phyloP scores from a whole-genome alignment of 2,113 vertebrate genomes.

The Telmatochromis bifrenatus region DNA sequence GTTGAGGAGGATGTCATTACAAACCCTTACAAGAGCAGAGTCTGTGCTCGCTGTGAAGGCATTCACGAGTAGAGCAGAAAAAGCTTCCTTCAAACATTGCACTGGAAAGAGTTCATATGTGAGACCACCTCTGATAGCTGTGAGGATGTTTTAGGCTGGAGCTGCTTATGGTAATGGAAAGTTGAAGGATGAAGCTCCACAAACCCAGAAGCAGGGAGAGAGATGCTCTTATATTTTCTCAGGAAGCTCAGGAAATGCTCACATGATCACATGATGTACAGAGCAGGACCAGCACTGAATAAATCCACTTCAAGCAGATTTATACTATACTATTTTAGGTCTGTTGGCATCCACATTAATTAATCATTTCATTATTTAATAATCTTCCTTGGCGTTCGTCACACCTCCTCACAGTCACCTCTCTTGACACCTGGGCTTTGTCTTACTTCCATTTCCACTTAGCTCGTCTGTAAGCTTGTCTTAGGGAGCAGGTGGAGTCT shows the following conservation, averaged over 20 bases:
- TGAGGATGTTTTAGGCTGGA: not conserved
- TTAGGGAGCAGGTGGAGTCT: not conserved
- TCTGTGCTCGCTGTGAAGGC: not conserved
- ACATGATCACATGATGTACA: not conserved
- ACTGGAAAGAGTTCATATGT: not conserved
- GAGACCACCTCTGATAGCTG: not conserved
- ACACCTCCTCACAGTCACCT: not conserved
- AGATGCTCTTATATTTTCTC: not conserved
- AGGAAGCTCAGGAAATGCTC: not conserved
- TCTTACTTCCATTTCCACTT: not conserved
- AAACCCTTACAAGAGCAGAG: not conserved
- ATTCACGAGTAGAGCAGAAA: not conserved
- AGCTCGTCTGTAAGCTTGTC: not conserved
- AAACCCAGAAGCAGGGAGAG: not conserved
- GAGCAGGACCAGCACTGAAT: not conserved
- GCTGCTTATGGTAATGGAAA: not conserved
- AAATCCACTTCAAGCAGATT: not conserved
- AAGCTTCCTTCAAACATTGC: not conserved
- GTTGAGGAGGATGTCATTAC: not conserved
- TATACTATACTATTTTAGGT: not conserved
- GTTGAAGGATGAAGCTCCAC: not conserved
- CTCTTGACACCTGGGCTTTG: not conserved
- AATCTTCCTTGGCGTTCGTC: not conserved
- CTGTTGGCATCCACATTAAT: not conserved
- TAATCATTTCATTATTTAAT: not conserved